Conservation (phyloP, 1,140 invertebrate genomes). For the Frieseomelitta varia region DNA sequence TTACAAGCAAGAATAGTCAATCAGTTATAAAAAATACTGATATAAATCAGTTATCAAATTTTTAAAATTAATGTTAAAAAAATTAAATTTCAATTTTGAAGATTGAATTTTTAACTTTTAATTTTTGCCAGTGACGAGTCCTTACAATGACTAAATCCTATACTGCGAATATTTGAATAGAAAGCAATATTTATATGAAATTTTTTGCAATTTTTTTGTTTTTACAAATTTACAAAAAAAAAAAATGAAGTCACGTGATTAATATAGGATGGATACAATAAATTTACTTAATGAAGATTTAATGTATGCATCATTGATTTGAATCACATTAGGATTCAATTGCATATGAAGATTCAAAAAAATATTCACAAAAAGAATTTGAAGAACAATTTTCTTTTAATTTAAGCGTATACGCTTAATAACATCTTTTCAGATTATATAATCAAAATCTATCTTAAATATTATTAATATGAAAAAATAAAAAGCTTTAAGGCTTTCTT, state of each 20-base stretch:
- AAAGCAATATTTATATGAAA: background rate
- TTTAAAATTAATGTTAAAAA: background rate
- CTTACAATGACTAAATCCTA: background rate
- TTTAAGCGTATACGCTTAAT: background rate
- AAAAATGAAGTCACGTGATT: background rate
- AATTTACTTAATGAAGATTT: background rate
- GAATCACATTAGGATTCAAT: background rate
- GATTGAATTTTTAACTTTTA: background rate
- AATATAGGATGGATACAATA: background rate
- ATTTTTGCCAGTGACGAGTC: background rate
- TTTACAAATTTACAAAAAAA: background rate
- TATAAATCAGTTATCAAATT: background rate
- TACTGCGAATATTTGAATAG: background rate
- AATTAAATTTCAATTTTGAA: background rate
- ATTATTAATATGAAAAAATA: slow-evolving; percentile 8
- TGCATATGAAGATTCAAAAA: background rate
- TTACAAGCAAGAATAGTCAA: slow-evolving; percentile 6
- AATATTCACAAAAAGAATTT: background rate
- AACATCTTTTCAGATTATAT: background rate
- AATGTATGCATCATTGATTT: background rate
- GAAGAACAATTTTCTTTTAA: background rate
- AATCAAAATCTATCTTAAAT: background rate
- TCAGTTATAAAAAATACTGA: too few relatives aligned
- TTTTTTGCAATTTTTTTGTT: background rate
- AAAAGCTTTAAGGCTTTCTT: background rate